phyloP scores from a whole-genome alignment of 2,113 vertebrate species.

The Trogon surrucura region DNA sequence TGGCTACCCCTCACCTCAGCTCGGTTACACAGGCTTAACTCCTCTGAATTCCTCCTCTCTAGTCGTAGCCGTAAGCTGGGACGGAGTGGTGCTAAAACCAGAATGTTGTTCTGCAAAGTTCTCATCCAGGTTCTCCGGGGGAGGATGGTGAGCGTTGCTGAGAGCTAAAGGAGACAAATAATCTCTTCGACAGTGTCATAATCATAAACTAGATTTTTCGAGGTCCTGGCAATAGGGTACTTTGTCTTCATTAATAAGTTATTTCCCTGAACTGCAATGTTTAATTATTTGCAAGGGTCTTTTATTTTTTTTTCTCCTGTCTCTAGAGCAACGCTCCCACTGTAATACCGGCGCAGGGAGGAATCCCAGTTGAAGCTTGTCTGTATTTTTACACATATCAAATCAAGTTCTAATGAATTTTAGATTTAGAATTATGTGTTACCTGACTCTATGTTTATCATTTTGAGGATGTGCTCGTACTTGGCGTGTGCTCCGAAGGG shows the following conservation, averaged over 20 bases:
- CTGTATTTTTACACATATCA: neutral
- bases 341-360: neutral
- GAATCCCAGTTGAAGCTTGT: neutral
- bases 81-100: neutral
- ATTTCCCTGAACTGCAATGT: neutral
- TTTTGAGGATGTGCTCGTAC: neutral
- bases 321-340: neutral
- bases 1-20: neutral
- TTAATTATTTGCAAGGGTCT: constrained; percentile 14
- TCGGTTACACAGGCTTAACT: neutral
- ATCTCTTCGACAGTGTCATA: constrained; percentile 1
- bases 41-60: neutral
- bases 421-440: neutral
- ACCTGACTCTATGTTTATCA: neutral
- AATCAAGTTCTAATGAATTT: neutral
- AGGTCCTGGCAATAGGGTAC: neutral
- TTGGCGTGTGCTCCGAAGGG: accelerated
- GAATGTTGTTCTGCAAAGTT: neutral
- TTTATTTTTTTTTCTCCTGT: neutral
- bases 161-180: neutral
- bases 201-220: neutral
- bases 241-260: constrained; percentile 23
- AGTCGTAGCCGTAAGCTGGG: neutral
- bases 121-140: neutral
- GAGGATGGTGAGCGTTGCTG: neutral